Evolutionary conservation across 2,888 invertebrate genomes (phyloP).

Genomic region (Nomada lathburiana): DNA sequence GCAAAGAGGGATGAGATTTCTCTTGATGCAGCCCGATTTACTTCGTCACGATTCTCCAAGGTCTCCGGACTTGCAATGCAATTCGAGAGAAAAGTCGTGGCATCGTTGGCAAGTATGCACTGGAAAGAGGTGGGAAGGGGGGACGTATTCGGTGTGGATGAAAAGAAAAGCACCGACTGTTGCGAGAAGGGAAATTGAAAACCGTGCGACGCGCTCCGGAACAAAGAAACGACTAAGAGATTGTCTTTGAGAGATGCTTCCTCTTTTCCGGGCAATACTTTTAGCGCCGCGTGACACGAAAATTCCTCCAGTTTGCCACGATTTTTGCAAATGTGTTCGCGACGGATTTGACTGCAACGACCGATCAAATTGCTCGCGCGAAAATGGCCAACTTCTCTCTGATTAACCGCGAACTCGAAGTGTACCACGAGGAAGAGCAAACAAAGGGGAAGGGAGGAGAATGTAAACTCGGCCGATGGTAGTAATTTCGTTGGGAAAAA

Average conservation of each 20-base stretch:
- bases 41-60: conserved; percentile 58
- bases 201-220: conserved; percentile 15
- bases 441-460: not conserved
- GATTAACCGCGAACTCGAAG: conserved; percentile 25
- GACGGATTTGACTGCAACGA: conserved; percentile 16
- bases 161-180: conserved; percentile 42
- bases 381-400: conserved; percentile 16
- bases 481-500: conserved; percentile 12
- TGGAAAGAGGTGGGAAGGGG: not conserved
- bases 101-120: conserved; percentile 31
- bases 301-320: not conserved
- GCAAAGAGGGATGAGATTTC: conserved; percentile 24
- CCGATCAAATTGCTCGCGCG: conserved; percentile 17
- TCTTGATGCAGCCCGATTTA: conserved; percentile 54
- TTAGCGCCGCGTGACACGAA: conserved; percentile 5
- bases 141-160: conserved; percentile 33
- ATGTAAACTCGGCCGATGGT: not conserved
- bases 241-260: conserved; percentile 26
- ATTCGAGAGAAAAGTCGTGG: conserved; percentile 48
- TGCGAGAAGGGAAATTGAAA: conserved; percentile 52
- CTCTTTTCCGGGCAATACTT: conserved; percentile 12
- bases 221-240: conserved; percentile 41
- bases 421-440: not conserved
- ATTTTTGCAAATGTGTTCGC: not conserved
- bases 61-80: conserved; percentile 51